These are phyloP conservation scores for Athalia rosae DNA, from an alignment of 2,888 invertebrate genomes.

Conservation along the genomic window DNA sequence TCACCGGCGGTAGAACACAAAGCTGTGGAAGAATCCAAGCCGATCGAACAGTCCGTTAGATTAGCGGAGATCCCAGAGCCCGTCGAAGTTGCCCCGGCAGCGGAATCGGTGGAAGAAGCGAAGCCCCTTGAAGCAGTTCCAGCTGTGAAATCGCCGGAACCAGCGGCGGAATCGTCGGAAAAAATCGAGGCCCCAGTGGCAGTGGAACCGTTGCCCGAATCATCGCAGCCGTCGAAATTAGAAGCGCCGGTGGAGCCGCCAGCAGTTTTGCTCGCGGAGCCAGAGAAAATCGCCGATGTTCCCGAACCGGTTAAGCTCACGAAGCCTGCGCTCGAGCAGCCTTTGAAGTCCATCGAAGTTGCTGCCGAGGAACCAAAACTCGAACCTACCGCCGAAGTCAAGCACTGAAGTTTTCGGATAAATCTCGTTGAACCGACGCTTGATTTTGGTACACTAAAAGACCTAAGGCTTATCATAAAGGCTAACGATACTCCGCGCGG, in stretches of 20 bases:
- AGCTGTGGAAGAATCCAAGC: slow-evolving; percentile 1
- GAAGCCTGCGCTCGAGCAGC: neutral
- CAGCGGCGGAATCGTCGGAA: slow-evolving; percentile 37
- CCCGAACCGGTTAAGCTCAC: too few relatives aligned
- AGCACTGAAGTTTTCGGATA: neutral
- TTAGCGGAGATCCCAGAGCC: slow-evolving; percentile 22
- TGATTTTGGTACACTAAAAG: slow-evolving; percentile 40
- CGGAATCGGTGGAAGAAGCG: slow-evolving; percentile 18
- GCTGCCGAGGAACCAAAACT: slow-evolving; percentile 31
- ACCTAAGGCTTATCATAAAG: slow-evolving; percentile 50
- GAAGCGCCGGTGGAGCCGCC: slow-evolving; percentile 6
- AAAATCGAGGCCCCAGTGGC: slow-evolving; percentile 29
- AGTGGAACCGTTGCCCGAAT: neutral
- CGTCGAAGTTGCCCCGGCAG: neutral
- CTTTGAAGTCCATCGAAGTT: neutral
- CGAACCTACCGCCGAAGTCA: slow-evolving; percentile 42
- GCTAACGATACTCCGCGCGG: slow-evolving; percentile 53
- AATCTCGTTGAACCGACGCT: slow-evolving; percentile 2
- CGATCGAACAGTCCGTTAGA: neutral
- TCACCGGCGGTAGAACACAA: neutral
- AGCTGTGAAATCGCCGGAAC: neutral
- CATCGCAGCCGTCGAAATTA: slow-evolving; percentile 9
- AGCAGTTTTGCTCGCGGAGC: neutral
- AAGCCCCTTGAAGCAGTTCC: neutral
- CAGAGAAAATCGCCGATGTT: too few relatives aligned